Conservation (phyloP, 2,888 invertebrate species). For the Neocrepidodera transversa region DNA sequence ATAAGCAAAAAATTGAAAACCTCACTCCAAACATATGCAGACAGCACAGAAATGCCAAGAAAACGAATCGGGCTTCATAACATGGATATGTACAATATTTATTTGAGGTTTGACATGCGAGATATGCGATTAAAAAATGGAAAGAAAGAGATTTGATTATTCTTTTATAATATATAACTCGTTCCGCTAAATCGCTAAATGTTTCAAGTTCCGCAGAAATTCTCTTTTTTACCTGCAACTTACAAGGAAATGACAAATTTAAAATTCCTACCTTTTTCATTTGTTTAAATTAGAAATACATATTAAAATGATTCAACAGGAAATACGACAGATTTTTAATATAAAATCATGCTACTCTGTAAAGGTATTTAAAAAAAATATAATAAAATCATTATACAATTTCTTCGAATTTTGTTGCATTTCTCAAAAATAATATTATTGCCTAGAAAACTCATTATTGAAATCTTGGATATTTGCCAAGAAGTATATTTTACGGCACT, state of each 20-base stretch:
- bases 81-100: conserved; percentile 17
- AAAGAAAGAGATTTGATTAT: background rate
- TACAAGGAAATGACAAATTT: too few relatives aligned
- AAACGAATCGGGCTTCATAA: conserved; percentile 21
- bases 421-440: too few relatives aligned
- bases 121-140: conserved; percentile 3
- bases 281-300: background rate
- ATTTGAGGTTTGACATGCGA: conserved; percentile 2
- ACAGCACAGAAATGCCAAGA: conserved; percentile 8
- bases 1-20: conserved; percentile 29
- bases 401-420: too few relatives aligned
- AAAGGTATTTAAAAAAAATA: too few relatives aligned
- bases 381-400: too few relatives aligned
- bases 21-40: conserved; percentile 15
- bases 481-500: too few relatives aligned
- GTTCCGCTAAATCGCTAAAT: conserved; percentile 11
- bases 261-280: too few relatives aligned
- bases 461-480: too few relatives aligned
- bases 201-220: background rate
- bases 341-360: too few relatives aligned
- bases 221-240: background rate
- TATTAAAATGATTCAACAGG: too few relatives aligned
- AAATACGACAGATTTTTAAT: too few relatives aligned
- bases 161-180: conserved; percentile 1
- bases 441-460: too few relatives aligned